A percentile compares a stretch with the other conserved stretches of the same genome.
phyloP scores from a whole-genome alignment of 1,140 invertebrate species.

The Megathymus violae region DNA sequence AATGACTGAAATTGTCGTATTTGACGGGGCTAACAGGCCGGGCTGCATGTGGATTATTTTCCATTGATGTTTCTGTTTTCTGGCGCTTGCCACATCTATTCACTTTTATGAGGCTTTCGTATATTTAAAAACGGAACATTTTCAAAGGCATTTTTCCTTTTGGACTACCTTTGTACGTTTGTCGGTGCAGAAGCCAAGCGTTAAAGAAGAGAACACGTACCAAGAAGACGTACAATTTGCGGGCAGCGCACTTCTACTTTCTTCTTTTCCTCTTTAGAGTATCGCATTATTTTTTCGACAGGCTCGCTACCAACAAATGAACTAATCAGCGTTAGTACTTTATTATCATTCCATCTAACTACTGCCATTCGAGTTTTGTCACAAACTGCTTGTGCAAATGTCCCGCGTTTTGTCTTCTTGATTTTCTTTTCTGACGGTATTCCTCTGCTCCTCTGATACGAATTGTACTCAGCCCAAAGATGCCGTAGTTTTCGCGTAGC shows the following conservation, averaged over 20 bases:
- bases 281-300: conserved; percentile 32
- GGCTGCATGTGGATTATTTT: conserved; percentile 30
- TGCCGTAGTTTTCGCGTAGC: conserved; percentile 39
- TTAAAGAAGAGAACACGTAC: too few species aligned
- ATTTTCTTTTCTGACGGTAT: conserved; percentile 53
- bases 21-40: conserved; percentile 17
- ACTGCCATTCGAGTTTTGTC: conserved; percentile 44
- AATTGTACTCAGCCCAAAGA: conserved; percentile 45
- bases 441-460: conserved; percentile 34
- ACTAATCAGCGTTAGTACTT: conserved; percentile 39
- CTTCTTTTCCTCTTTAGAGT: conserved; percentile 36
- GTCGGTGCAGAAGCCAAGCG: too few species aligned
- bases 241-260: conserved; percentile 42
- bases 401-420: conserved; percentile 48
- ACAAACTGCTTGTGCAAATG: conserved; percentile 31
- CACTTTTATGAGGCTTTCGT: conserved; percentile 27
- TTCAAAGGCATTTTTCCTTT: conserved; percentile 30
- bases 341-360: conserved; percentile 42
- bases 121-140: conserved; percentile 34
- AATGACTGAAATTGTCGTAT: conserved; percentile 38
- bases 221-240: conserved; percentile 37
- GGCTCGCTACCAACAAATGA: conserved; percentile 36
- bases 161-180: too few species aligned
- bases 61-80: conserved; percentile 11
- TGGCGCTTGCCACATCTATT: conserved; percentile 29